phyloP scores from a whole-genome alignment of 2,113 vertebrate species.

The Poeciliopsis turrubarensis region DNA sequence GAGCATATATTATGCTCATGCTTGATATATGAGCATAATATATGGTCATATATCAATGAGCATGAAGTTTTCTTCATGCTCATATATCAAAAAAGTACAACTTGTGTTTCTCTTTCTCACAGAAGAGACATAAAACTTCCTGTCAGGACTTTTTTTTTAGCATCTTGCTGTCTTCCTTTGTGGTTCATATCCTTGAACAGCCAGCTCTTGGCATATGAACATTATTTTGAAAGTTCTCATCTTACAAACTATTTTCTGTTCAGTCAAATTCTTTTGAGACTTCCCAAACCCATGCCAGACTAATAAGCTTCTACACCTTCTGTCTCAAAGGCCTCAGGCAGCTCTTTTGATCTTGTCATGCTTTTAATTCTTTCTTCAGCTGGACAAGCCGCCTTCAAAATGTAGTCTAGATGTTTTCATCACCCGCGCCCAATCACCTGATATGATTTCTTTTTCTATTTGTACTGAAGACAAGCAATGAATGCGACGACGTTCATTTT shows the following conservation, averaged over 20 bases:
- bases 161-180: too few species aligned
- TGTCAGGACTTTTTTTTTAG: too few species aligned
- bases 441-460: not conserved
- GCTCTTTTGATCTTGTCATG: not conserved
- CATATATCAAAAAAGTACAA: too few species aligned
- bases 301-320: not conserved
- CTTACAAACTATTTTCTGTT: not conserved
- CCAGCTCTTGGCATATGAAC: too few species aligned
- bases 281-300: not conserved
- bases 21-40: too few species aligned
- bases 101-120: too few species aligned
- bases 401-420: not conserved
- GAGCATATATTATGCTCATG: too few species aligned
- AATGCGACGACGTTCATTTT: not conserved
- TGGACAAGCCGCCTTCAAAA: not conserved
- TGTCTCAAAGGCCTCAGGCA: not conserved
- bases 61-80: too few species aligned
- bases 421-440: not conserved
- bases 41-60: too few species aligned
- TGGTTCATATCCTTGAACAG: too few species aligned
- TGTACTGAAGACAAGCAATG: not conserved
- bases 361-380: not conserved
- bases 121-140: too few species aligned
- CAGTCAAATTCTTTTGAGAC: not conserved
- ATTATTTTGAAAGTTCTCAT: not conserved